Evolutionary conservation across 2,888 invertebrate species (phyloP).

Genomic region (Watsonalla binaria): DNA sequence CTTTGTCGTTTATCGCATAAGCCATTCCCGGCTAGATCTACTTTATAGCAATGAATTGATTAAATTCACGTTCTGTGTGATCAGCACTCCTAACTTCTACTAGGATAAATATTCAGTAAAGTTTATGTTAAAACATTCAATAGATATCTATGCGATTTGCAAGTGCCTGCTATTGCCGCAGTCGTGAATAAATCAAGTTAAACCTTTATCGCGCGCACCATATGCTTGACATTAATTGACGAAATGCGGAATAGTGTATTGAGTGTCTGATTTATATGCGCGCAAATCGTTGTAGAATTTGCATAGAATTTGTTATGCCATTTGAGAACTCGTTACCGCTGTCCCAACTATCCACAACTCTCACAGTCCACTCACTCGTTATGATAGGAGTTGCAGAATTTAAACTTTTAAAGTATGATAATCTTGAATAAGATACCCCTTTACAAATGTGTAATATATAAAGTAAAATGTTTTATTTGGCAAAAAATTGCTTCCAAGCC

Average conservation of each 20-base stretch:
- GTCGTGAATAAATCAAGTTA: conserved; percentile 34
- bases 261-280: conserved; percentile 50
- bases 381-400: conserved; percentile 27
- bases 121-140: conserved; percentile 13
- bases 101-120: conserved; percentile 9
- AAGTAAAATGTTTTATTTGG: too few species aligned
- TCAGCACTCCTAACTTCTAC: conserved; percentile 12
- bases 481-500: background rate
- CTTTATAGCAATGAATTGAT: too few species aligned
- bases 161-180: conserved; percentile 20
- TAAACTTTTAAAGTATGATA: too few species aligned
- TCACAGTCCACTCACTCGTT: conserved; percentile 44
- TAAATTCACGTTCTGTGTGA: too few species aligned
- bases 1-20: too few species aligned
- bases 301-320: conserved; percentile 65
- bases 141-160: conserved; percentile 18
- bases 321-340: conserved; percentile 56
- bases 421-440: too few species aligned
- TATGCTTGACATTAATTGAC: conserved; percentile 62
- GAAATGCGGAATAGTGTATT: conserved; percentile 47
- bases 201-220: conserved; percentile 38
- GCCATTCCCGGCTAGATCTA: too few species aligned
- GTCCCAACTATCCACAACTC: conserved; percentile 37
- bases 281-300: conserved; percentile 62
- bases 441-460: too few species aligned